Percentiles rank a stretch among this genome's conserved stretches.
phyloP scores from a whole-genome alignment of 1,140 invertebrate genomes.

The Parasteatoda tepidariorum region DNA sequence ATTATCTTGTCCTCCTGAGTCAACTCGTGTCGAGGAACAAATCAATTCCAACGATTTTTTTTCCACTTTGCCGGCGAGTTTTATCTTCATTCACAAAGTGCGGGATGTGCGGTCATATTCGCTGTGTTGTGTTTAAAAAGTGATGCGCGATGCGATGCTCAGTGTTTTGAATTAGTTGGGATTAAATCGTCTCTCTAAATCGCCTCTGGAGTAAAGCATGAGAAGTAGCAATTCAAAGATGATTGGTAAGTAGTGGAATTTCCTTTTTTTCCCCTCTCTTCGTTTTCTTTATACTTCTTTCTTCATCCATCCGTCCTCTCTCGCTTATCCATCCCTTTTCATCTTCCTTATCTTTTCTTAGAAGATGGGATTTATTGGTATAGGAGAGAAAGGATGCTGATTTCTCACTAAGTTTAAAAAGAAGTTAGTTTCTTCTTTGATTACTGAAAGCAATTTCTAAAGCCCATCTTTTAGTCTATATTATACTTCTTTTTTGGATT shows the following conservation, averaged over 20 bases:
- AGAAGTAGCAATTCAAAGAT: slow-evolving; percentile 6
- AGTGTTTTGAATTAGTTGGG: not conserved
- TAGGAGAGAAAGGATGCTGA: no score
- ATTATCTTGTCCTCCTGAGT: not conserved
- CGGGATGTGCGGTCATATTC: not conserved
- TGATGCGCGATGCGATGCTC: not conserved
- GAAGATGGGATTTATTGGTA: no score
- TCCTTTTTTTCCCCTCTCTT: not conserved
- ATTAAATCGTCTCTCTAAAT: not conserved
- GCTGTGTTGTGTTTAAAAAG: not conserved
- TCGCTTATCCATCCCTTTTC: not conserved
- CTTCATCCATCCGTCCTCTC: not conserved
- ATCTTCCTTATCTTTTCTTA: not conserved
- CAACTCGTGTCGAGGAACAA: not conserved
- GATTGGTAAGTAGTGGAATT: slow-evolving; percentile 1
- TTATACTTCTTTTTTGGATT: no score
- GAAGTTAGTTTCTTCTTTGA: no score
- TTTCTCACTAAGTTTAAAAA: no score
- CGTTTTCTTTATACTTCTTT: no score
- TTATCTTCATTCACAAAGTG: not conserved
- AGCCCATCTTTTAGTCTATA: no score
- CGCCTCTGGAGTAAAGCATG: not conserved
- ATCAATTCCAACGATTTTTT: not conserved
- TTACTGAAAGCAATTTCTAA: no score
- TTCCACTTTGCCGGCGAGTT: not conserved